Evolutionary conservation across 2,888 invertebrate species (phyloP).

Genomic region (Philopedon plagiatum): DNA sequence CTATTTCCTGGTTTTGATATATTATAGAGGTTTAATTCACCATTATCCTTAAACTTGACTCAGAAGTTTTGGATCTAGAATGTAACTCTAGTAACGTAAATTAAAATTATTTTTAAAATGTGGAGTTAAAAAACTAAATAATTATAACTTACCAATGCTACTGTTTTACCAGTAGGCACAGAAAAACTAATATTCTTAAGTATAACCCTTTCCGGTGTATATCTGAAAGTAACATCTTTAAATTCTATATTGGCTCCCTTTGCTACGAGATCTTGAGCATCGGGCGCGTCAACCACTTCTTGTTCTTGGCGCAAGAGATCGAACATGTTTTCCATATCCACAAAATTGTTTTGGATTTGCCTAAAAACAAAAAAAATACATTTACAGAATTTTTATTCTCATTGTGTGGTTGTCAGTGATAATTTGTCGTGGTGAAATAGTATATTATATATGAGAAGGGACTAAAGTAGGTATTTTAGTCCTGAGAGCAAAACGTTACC

Average conservation of each 20-base stretch:
- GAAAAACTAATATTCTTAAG: constrained; percentile 84
- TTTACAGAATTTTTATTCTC: too few species aligned
- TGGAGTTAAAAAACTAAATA: not conserved
- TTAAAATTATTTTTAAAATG: not conserved
- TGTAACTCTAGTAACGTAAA: too few species aligned
- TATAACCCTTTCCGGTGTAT: constrained; percentile 83
- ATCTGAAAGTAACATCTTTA: constrained; percentile 90
- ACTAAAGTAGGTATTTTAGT: too few species aligned
- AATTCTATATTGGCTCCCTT: constrained; percentile 88
- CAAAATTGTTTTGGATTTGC: constrained; percentile 96
- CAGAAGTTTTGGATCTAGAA: too few species aligned
- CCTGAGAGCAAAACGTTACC: too few species aligned
- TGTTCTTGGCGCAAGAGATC: constrained; percentile 90
- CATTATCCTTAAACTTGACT: too few species aligned
- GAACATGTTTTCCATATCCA: constrained; percentile 99
- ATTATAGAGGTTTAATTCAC: too few species aligned
- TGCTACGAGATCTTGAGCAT: constrained; percentile 80
- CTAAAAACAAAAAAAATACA: constrained; percentile 68
- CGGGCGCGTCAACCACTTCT: constrained; percentile 88
- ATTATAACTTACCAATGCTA: constrained; percentile 77
- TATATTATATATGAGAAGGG: too few species aligned
- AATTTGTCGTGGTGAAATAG: too few species aligned
- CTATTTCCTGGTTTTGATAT: too few species aligned
- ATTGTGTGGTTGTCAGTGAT: too few species aligned
- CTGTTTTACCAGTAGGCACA: constrained; percentile 87